Percentiles rank a stretch among this genome's conserved stretches.
phyloP scores from a whole-genome alignment of 2,797 vertebrate species.

The Lepilemur septentrionalis region DNA sequence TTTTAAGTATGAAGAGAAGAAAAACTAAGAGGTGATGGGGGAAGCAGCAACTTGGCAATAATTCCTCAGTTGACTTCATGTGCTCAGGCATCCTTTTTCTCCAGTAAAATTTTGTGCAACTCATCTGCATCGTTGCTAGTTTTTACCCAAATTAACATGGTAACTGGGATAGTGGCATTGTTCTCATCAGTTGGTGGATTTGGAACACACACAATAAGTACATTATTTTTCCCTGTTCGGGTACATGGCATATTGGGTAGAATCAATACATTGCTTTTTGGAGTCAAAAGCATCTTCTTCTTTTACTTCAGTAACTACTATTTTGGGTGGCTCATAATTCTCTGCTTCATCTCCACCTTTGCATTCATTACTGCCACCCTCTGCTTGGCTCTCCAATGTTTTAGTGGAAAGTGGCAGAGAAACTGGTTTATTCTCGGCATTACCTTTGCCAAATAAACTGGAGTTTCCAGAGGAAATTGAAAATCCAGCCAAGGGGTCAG shows the following conservation, averaged over 20 bases:
- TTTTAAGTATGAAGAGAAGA: constrained; percentile 63
- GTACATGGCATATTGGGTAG: constrained; percentile 91
- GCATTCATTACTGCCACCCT: constrained; percentile 66
- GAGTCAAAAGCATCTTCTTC: constrained; percentile 98
- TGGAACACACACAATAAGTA: constrained; percentile 95
- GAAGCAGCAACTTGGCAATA: constrained; percentile 78
- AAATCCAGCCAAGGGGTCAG: constrained; percentile 85
- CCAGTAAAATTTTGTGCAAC: constrained; percentile 90
- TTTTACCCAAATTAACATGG: constrained; percentile 94
- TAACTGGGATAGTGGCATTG: constrained; percentile 86
- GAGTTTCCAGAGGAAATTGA: constrained; percentile 88
- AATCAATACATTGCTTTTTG: constrained; percentile 96
- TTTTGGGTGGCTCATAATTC: constrained; percentile 93
- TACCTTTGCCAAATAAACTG: constrained; percentile 85
- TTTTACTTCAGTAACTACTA: constrained; percentile 93
- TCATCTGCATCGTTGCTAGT: constrained; percentile 93
- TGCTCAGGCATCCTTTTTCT: constrained; percentile 88
- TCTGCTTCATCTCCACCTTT: constrained; percentile 92
- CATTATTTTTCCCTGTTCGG: constrained; percentile 95
- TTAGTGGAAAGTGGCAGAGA: constrained; percentile 79
- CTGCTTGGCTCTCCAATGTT: constrained; percentile 75
- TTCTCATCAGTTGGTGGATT: constrained; percentile 93
- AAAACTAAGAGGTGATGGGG: background rate
- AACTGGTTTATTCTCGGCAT: constrained; percentile 71
- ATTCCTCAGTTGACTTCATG: background rate